These are phyloP conservation scores for Hypotaenidia okinawae DNA, from an alignment of 2,797 vertebrate species.

Conservation along the genomic window DNA sequence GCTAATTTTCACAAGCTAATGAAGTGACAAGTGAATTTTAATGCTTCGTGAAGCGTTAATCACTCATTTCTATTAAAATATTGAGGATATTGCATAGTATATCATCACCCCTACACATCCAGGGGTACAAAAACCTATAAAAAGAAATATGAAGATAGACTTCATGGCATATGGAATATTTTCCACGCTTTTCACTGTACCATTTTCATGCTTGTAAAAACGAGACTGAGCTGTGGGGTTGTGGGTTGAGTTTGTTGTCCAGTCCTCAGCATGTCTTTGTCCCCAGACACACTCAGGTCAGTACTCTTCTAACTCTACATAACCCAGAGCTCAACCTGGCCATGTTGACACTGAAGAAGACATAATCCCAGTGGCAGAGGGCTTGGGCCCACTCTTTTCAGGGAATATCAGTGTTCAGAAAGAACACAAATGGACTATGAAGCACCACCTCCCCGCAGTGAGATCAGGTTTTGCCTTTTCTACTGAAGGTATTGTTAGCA, in stretches of 20 bases:
- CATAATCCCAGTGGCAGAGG: neutral
- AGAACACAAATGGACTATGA: neutral
- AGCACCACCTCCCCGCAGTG: neutral
- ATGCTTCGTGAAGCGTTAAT: neutral
- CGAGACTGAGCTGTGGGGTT: neutral
- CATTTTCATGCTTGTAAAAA: neutral
- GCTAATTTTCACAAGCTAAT: neutral
- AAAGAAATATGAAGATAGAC: neutral
- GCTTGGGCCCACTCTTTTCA: neutral
- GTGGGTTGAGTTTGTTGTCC: neutral
- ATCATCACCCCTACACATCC: neutral
- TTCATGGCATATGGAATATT: neutral
- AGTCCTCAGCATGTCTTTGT: fast-evolving
- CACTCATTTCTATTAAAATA: conserved; percentile 3
- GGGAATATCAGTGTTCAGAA: fast-evolving
- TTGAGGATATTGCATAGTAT: neutral
- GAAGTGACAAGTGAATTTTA: neutral
- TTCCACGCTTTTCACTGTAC: neutral
- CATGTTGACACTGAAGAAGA: neutral
- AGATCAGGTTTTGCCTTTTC: neutral
- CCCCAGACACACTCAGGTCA: fast-evolving
- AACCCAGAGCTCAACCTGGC: neutral
- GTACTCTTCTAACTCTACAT: neutral
- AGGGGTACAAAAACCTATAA: neutral
- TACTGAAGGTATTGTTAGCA: neutral